Base-by-base conservation (phyloP, 2,797 vertebrate genomes). In the Pterois miles region DNA sequence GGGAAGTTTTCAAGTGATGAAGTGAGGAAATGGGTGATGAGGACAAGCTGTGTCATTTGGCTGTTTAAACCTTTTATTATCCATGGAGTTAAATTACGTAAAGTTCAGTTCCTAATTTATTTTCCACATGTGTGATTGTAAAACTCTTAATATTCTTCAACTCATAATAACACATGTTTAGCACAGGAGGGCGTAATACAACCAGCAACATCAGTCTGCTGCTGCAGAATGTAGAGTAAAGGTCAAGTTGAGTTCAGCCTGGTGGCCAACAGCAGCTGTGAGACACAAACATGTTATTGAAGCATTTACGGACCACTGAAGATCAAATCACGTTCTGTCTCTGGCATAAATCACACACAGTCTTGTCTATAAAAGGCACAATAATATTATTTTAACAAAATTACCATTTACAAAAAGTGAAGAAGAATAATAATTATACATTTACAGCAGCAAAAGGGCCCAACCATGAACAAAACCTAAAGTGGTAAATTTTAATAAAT, bases 201-300 rank as follows among this genome's bases (percentile, higher is more conserved):
- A 5, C 54, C 59, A 7, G 1, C 4, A 5, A 20, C 52, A 8
- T 14, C 13, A 11, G 27, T 13, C 5, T 48, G 43, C 63, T 22
- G 27, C 33, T 70, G 74, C 43, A 57, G 62, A 46, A 48, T 29
- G 46, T 43, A 50, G 80, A 27, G 34, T 9, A 67, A 76, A 83
- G 71, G 43, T 83, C 57, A 48, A 2, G 1, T 25, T 8, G 9
- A 34, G 16, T 18, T 65, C 43, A 82, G n/a, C 11, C n/a, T n/a
- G n/a, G n/a, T n/a, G n/a, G 29, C 33, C 4, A 38, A 5, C 33
- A 27, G 8, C 46, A 52, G 23, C 58, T 58, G 16, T 6, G 16
- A 5, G 1, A 29, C 5, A 62, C 8, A 20, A 13, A 40, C n/a
- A n/a, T 0, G 5, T n/a, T 4, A 22, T 16, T 23, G 16, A 57